Conservation (phyloP, 2,797 vertebrate genomes). For the Garrulus glandarius region DNA sequence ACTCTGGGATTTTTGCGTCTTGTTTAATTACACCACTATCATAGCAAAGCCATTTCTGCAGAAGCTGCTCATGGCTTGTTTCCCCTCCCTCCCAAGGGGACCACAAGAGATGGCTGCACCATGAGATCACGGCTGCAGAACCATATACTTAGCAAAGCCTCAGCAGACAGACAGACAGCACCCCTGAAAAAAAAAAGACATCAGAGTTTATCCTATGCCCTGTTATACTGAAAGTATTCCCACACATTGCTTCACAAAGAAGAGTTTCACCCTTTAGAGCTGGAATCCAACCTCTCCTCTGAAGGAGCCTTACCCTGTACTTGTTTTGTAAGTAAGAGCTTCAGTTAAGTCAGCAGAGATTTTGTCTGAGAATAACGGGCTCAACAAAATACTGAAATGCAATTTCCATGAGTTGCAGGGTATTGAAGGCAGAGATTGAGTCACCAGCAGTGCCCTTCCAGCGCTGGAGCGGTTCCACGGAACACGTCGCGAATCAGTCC, state of each 20-base stretch:
- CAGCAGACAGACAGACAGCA: background rate
- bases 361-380: conserved; percentile 5
- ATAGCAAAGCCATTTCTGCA: background rate
- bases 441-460: background rate
- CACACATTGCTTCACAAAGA: rapidly evolving
- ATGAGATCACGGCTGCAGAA: background rate
- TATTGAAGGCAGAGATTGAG: background rate
- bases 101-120: background rate
- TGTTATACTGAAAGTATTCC: background rate
- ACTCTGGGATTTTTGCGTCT: background rate
- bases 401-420: background rate
- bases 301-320: background rate
- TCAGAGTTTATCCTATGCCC: background rate
- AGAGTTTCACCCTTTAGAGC: background rate
- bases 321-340: background rate
- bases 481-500: rapidly evolving
- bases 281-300: background rate
- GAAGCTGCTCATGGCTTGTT: background rate
- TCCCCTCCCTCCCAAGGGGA: background rate
- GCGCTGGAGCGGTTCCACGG: rapidly evolving
- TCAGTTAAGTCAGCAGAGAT: background rate
- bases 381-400: background rate
- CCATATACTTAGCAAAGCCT: background rate
- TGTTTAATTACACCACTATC: background rate
- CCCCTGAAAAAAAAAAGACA: background rate